Conservation (phyloP, 1,140 invertebrate species). For the Diprion similis region DNA sequence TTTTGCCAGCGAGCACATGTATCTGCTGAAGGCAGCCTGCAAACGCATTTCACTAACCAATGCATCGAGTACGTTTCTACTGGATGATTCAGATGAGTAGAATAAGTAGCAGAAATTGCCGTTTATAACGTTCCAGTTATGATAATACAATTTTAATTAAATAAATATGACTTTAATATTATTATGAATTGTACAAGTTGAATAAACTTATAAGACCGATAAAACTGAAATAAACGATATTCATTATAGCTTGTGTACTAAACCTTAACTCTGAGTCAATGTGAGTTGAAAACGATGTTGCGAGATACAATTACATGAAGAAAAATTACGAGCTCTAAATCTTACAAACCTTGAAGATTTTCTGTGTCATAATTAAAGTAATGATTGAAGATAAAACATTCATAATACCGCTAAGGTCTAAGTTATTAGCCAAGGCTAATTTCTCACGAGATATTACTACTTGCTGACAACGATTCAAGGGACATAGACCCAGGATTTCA, state of each 20-base stretch:
- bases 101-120: constrained; percentile 27
- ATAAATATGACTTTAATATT: constrained; percentile 33
- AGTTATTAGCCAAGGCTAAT: too few species aligned
- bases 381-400: too few species aligned
- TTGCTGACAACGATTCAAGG: too few species aligned
- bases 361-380: too few species aligned
- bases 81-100: constrained; percentile 23
- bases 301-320: too few species aligned
- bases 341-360: too few species aligned
- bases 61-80: constrained; percentile 21
- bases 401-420: too few species aligned
- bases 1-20: constrained; percentile 10
- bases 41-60: constrained; percentile 22
- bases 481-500: too few species aligned
- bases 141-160: constrained; percentile 42
- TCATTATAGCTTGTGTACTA: not conserved
- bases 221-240: not conserved
- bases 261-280: too few species aligned
- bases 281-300: too few species aligned
- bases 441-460: too few species aligned
- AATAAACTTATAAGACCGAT: constrained; percentile 9
- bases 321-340: too few species aligned
- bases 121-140: constrained; percentile 36
- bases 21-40: constrained; percentile 21
- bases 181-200: constrained; percentile 16